Base-by-base conservation (phyloP, 2,797 vertebrate genomes). In the Meriones psammophilus region DNA sequence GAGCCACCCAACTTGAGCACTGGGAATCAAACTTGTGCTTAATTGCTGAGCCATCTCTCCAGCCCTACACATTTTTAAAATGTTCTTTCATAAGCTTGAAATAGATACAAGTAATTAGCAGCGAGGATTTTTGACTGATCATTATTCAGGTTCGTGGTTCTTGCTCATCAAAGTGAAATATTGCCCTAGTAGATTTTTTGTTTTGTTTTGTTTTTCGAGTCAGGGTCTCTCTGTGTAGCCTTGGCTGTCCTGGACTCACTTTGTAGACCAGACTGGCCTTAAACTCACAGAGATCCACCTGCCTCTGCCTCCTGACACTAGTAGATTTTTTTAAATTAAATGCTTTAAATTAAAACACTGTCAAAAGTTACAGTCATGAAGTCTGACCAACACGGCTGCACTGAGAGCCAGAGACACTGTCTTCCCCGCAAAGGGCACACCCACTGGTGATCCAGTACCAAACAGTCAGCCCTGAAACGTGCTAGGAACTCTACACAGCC, bases 91-190 rank as follows among this genome's bases (percentile, higher is more conserved):
- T 64, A 50, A 26, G 84, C 30, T 94, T 60, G 12, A 74, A 77
- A 66, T 78, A 60, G 78, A n/a, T 36, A 36, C 74, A 93, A 91
- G 73, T 89, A 93, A 81, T 93, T 77, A 54, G 64, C 66, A 74
- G 0, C n/a, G 88, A 89, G 62, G 68, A 77, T 30, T 94, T 95
- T 92, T 62, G 39, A 96, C 74, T 84, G 54, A 90, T 69, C 17
- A 88, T 80, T 92, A 39, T 68, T 81, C 50, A 33, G 69, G 62
- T 86, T 77, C 64, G 64, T 39, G 54, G 62, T 80, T 58, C 68
- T 73, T 73, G 68, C 85, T 56, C 89, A 62, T 78, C 66, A 56
- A 28, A 22, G 81, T 90, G 85, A 94, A 94, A 86, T 94, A 93
- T 81, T 92, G 56, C 68, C 77, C 77, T 58, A 77, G 24, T 60